Percentiles rank a stretch among this genome's conserved stretches.
These are phyloP conservation scores for Archivesica marissinica DNA, from an alignment of 1,140 invertebrate genomes.

Conservation along the genomic window DNA sequence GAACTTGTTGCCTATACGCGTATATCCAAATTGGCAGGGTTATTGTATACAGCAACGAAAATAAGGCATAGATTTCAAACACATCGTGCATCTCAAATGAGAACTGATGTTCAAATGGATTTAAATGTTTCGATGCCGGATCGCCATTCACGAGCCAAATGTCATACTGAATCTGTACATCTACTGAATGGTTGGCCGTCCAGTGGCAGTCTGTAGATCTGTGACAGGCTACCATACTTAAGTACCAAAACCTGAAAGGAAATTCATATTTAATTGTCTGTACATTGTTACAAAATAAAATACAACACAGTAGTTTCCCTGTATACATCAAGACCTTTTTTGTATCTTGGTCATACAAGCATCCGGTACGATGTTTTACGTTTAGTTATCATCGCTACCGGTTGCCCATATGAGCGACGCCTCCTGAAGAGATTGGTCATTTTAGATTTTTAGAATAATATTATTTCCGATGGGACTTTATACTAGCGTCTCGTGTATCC, in stretches of 20 bases:
- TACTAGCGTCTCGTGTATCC: too few relatives aligned
- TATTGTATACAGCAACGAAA: slow-evolving; percentile 94
- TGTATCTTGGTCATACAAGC: too few relatives aligned
- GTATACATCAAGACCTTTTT: too few relatives aligned
- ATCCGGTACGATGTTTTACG: too few relatives aligned
- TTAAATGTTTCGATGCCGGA: slow-evolving; percentile 88
- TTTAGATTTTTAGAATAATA: too few relatives aligned
- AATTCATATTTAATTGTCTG: slow-evolving; percentile 49
- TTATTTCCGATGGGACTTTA: too few relatives aligned
- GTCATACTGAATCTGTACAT: slow-evolving; percentile 91
- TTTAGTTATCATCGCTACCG: too few relatives aligned
- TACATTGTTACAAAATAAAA: too few relatives aligned
- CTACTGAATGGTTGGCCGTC: slow-evolving; percentile 71
- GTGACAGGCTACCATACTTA: slow-evolving; percentile 96
- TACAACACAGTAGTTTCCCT: too few relatives aligned
- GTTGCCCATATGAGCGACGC: too few relatives aligned
- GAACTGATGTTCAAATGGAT: slow-evolving; percentile 96
- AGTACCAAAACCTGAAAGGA: slow-evolving; percentile 94
- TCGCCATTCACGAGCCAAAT: slow-evolving; percentile 98
- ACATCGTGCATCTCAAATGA: slow-evolving; percentile 96
- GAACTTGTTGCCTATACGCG: slow-evolving; percentile 93
- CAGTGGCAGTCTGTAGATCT: slow-evolving; percentile 86
- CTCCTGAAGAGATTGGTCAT: too few relatives aligned
- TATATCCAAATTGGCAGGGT: slow-evolving; percentile 94
- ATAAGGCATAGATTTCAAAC: slow-evolving; percentile 95